A percentile compares a stretch with the other conserved stretches of the same genome.
Conservation (phyloP, 2,888 invertebrate species). For the Rhogogaster chlorosoma region DNA sequence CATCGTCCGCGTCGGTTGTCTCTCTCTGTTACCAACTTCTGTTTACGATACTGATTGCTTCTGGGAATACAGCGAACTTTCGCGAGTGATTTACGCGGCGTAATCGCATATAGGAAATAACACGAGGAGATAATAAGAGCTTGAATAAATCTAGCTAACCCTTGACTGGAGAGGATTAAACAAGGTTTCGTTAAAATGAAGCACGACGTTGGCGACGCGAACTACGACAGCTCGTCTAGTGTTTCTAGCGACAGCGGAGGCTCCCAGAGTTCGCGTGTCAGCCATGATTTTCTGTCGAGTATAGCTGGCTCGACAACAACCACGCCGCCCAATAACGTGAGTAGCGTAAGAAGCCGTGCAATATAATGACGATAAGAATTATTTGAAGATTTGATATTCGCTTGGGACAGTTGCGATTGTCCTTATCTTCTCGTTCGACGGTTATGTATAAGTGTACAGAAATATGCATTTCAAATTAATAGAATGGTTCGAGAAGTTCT, state of each 20-base stretch:
- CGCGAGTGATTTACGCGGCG: too few species aligned
- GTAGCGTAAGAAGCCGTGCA: conserved; percentile 60
- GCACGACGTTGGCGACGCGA: conserved; percentile 82
- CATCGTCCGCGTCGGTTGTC: background rate
- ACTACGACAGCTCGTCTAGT: conserved; percentile 82
- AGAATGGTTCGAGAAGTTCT: too few species aligned
- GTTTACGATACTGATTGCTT: background rate
- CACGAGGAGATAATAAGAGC: background rate
- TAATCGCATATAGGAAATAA: too few species aligned
- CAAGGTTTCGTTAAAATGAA: conserved; percentile 78
- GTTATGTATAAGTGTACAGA: background rate
- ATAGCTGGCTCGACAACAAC: conserved; percentile 68
- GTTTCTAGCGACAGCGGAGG: conserved; percentile 82
- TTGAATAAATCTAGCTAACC: background rate
- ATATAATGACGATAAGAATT: background rate
- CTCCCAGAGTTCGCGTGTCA: conserved; percentile 81
- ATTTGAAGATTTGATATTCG: background rate
- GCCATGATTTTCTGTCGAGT: conserved; percentile 76
- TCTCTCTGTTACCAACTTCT: background rate
- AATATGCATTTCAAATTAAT: too few species aligned
- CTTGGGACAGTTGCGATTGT: background rate
- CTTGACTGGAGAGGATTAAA: background rate
- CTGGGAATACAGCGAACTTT: too few species aligned
- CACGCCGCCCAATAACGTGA: conserved; percentile 69
- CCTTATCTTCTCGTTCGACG: background rate